phyloP scores from a whole-genome alignment of 2,797 vertebrate species.

The Takifugu ocellatus region DNA sequence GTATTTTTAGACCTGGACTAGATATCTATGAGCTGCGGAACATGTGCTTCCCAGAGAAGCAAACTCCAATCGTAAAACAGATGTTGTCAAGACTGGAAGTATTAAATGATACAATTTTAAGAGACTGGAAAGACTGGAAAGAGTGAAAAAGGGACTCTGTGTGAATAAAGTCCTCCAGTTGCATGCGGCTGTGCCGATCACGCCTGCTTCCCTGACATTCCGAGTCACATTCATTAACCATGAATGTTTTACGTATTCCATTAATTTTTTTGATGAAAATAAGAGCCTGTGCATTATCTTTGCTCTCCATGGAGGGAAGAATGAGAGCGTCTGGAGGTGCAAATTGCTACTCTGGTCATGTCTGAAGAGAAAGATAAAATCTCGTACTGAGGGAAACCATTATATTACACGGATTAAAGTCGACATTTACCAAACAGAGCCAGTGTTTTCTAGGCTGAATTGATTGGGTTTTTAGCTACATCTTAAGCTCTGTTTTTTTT shows the following conservation, averaged over 20 bases:
- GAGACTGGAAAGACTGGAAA: no score
- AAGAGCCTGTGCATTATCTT: background rate
- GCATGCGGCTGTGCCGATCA: no score
- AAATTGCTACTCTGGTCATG: background rate
- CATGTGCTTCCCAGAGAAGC: constrained; percentile 17
- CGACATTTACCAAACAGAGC: background rate
- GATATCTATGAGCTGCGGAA: constrained; percentile 27
- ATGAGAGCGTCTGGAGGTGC: no score
- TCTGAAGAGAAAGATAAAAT: constrained; percentile 1
- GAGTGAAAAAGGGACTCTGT: no score
- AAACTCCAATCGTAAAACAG: constrained; percentile 9
- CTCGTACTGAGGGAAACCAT: background rate
- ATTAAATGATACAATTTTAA: no score
- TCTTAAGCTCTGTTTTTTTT: no score
- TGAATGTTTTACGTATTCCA: no score
- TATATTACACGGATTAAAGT: background rate
- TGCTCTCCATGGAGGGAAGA: no score
- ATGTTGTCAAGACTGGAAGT: no score
- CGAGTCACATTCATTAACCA: no score
- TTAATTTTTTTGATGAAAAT: no score
- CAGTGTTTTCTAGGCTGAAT: background rate
- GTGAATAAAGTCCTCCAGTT: background rate
- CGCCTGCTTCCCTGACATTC: no score
- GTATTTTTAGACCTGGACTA: constrained; percentile 10
- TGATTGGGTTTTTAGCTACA: background rate